Conservation (phyloP, 2,113 vertebrate species). For the Forbesichthys papilliferus region DNA sequence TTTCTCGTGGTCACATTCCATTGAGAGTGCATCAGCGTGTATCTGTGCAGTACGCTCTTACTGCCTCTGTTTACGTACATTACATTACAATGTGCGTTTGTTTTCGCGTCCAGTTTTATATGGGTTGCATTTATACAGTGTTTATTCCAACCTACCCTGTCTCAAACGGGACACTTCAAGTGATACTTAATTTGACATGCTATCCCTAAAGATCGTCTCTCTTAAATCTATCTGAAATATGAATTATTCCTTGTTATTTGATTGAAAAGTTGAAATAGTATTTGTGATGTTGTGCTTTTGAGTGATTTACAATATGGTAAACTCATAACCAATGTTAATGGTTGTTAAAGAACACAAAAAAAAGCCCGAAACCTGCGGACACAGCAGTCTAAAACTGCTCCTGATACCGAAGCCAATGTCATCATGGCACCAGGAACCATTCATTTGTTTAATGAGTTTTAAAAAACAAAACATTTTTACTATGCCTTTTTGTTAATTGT, state of each 20-base stretch:
- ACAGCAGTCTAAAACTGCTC: slow-evolving; percentile 17
- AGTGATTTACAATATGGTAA: no score
- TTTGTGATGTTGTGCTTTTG: no score
- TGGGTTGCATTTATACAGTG: no score
- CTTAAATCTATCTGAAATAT: no score
- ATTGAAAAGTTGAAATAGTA: background rate
- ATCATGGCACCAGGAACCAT: slow-evolving; percentile 33
- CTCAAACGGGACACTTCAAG: no score
- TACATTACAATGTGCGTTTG: no score
- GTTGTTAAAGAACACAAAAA: slow-evolving; percentile 2
- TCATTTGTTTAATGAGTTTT: slow-evolving; percentile 36
- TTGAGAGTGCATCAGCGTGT: slow-evolving; percentile 19
- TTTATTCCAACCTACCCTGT: no score
- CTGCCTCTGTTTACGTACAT: no score
- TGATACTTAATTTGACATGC: no score
- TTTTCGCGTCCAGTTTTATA: no score
- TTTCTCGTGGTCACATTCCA: slow-evolving; percentile 15
- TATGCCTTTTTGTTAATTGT: slow-evolving; percentile 39
- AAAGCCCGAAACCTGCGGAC: slow-evolving; percentile 10
- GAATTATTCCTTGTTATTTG: background rate
- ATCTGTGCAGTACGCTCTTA: background rate
- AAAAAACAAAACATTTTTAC: slow-evolving; percentile 22
- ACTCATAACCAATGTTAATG: background rate
- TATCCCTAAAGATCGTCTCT: no score
- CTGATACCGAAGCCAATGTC: background rate